A percentile compares a stretch with the other conserved stretches of the same genome.
Conservation (phyloP, 2,113 vertebrate species). For the Butorides virescens region DNA sequence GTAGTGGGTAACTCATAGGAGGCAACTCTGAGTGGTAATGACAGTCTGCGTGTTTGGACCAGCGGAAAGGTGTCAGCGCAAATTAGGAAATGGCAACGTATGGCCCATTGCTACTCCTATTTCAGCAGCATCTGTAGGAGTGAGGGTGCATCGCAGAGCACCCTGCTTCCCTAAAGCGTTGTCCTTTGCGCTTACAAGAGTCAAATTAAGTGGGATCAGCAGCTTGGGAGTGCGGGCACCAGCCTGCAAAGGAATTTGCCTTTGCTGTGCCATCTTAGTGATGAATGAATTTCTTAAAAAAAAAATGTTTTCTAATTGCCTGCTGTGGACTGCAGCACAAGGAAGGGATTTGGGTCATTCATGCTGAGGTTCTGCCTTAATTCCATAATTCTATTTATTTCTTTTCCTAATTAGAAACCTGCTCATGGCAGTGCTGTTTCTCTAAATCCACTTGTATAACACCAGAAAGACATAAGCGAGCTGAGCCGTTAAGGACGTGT, state of each 20-base stretch:
- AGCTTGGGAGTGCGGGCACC: background rate
- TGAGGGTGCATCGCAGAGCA: background rate
- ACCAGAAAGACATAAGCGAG: background rate
- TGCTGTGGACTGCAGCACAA: slow-evolving; percentile 17
- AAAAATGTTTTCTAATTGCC: background rate
- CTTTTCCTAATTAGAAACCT: slow-evolving; percentile 48
- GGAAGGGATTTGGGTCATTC: slow-evolving; percentile 55
- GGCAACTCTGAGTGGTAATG: background rate
- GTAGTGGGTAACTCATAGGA: background rate
- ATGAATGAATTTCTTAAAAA: background rate
- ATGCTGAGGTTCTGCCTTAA: slow-evolving; percentile 47
- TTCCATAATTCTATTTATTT: slow-evolving; percentile 49
- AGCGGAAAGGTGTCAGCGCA: background rate
- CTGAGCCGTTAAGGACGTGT: background rate
- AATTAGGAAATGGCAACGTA: background rate
- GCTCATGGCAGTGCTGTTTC: background rate
- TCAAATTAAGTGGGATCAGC: background rate
- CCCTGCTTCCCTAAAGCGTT: background rate
- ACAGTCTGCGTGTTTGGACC: background rate
- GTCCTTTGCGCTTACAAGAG: background rate
- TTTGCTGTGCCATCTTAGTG: background rate
- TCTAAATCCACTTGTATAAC: slow-evolving; percentile 34
- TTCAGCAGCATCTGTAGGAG: background rate
- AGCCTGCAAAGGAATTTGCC: slow-evolving; percentile 17
- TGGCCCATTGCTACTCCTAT: background rate